These are phyloP conservation scores for Parotia lawesii DNA, from an alignment of 2,113 vertebrate genomes.

Conservation along the genomic window DNA sequence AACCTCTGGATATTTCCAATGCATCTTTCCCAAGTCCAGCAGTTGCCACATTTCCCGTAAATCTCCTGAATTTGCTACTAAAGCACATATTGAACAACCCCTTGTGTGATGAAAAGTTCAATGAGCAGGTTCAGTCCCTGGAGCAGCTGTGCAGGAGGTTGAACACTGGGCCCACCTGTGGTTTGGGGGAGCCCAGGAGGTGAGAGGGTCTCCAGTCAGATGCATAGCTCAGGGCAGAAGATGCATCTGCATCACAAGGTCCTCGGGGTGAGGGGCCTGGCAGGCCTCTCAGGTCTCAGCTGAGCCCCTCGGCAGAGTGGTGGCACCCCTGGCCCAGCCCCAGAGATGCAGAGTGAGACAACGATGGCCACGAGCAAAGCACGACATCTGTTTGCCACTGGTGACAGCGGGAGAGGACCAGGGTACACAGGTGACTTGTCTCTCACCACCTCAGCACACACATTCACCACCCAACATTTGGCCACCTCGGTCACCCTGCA, in stretches of 20 bases:
- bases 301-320: not conserved
- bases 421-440: not conserved
- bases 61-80: not conserved
- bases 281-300: not conserved
- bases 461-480: not conserved
- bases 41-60: not conserved
- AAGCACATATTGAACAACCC: not conserved
- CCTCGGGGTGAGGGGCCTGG: not conserved
- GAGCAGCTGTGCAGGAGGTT: not conserved
- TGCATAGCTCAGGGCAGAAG: not conserved
- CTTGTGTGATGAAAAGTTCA: not conserved
- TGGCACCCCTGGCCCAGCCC: not conserved
- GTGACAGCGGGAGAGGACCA: not conserved
- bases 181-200: not conserved
- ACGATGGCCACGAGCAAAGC: fast-evolving
- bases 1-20: not conserved
- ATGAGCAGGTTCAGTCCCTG: not conserved
- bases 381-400: not conserved
- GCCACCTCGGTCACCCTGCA: fast-evolving
- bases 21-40: not conserved
- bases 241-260: not conserved
- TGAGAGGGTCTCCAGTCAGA: not conserved
- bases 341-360: not conserved
- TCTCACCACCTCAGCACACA: not conserved
- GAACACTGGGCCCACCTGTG: not conserved